Evolutionary conservation across 2,888 invertebrate species (phyloP), one percentile per base, ranked within the genome.

Genomic region (Emmelina monodactyla): DNA sequence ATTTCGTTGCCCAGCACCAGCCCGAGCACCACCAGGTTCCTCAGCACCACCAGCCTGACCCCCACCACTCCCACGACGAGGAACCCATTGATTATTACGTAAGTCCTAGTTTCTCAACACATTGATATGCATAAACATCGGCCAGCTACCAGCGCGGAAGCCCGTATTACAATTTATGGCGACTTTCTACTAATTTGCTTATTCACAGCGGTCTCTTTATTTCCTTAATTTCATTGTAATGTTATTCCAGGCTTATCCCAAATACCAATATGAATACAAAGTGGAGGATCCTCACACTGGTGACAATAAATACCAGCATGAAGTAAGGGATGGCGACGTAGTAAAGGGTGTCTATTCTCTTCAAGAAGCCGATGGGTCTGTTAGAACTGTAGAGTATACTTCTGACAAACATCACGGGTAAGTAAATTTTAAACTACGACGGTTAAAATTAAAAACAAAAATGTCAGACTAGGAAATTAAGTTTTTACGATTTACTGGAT

Each of bases 311-410:
- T 75, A 62, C 49, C 83, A 83, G 49, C 65, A 73, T 35, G 83
- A 83, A 57, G 51, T 62, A 22, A 69, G 76, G 32, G 80, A 82
- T 54, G 86, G 85, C 11, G 81, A 85, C 47, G 49, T 50, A 22
- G 66, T 66, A 38, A 73, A 82, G 53, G 86, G 86, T 28, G 81
- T 82, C 44, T 86, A 86, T 63, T 78, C 75, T 42, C 63, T 83
- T 34, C 79, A 82, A 45, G 83, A 84, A 47, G 72, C 83, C 33
- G 82, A 81, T 34, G 83, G 83, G 35, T 82, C 82, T 48, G 59
- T 82, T 44, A 70, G 83, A 45, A 82, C 78, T 29, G 83, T 83
- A 19, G 70, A 82, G 44, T 83, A 83, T 60, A 63, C 62, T 43
- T 76, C 82, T 31, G 82, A 82, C 52, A 67, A 76, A 39, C 72